These are phyloP conservation scores for Eumerus sabulonum DNA, from an alignment of 2,888 invertebrate species.

Conservation along the genomic window DNA sequence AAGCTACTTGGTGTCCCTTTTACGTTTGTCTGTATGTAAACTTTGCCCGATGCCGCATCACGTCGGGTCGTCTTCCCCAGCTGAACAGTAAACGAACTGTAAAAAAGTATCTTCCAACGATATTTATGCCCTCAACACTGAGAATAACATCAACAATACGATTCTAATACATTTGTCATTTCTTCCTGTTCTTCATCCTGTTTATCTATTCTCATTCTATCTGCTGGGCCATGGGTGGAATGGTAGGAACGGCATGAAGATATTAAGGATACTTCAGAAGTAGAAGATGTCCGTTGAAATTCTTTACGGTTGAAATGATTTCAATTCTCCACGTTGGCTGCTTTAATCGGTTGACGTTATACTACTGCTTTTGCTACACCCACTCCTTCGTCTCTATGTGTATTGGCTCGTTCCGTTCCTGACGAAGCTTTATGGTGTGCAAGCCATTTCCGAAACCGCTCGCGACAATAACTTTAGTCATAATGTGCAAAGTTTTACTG, in stretches of 20 bases:
- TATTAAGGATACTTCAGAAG: too few species aligned
- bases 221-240: too few species aligned
- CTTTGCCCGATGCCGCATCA: slow-evolving; percentile 7
- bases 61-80: background rate
- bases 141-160: slow-evolving; percentile 55
- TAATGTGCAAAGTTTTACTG: slow-evolving; percentile 63
- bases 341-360: slow-evolving; percentile 1
- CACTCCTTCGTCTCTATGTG: slow-evolving; percentile 21
- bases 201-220: too few species aligned
- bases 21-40: slow-evolving; percentile 11
- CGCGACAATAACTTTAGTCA: slow-evolving; percentile 49
- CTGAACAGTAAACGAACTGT: slow-evolving; percentile 53
- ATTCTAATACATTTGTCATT: slow-evolving; percentile 56
- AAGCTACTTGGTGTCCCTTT: slow-evolving; percentile 29
- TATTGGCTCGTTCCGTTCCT: background rate
- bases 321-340: background rate
- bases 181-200: slow-evolving; percentile 4
- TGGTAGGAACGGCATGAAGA: too few species aligned
- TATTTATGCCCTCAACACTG: slow-evolving; percentile 37
- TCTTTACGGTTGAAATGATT: slow-evolving; percentile 54
- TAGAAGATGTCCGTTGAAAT: slow-evolving; percentile 57
- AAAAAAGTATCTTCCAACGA: slow-evolving; percentile 47
- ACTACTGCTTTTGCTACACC: background rate
- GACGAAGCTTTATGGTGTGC: slow-evolving; percentile 64
- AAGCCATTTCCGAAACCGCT: slow-evolving; percentile 59